Evolutionary conservation across 2,888 invertebrate genomes (phyloP), one percentile per base, ranked within the genome.

Genomic region (Xestobium rufovillosum): DNA sequence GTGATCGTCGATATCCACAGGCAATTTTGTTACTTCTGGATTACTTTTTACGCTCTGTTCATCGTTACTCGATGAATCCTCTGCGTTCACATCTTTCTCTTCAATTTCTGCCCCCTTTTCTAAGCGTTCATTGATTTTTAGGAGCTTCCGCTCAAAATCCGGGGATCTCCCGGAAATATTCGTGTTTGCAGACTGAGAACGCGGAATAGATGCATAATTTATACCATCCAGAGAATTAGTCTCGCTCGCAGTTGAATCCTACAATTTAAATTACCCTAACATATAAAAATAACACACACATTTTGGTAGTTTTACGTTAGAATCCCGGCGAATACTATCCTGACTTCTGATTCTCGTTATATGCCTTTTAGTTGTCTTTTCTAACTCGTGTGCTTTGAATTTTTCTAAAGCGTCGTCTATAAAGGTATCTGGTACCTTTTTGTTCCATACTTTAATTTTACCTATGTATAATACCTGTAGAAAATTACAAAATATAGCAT

Each of bases 341-440:
- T 62, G 61, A 41, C 59, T 61, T 38, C 53, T 57, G 6, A 63
- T 39, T 19, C 58, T 50, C 12, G 59, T 59, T 6, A 57, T 52
- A 31, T 44, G 50, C 40, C 53, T 56, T n/a, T 45, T 53, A 39
- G 49, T 55, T 38, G 39, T 63, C 50, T 84, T 83, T 46, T 86
- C 84, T 2, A 78, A 71, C 54, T 89, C 87, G 55, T 87, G 83
- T 14, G 77, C 75, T 43, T 79, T 78, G 54, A 94, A 88, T 62
- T 87, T 89, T 40, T 80, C 75, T 38, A 94, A 67, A 2, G 92
- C 88, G 59, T 92, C 91, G 57, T 95, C 95, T 49, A 94, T 89
- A 52, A 94, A 82, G 0, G 84, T 76, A 47, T 87, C 85, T 1
- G 90, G 85, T 1, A 89, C 83, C 59, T 88, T 89, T 55, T 86